A percentile compares a stretch with the other conserved stretches of the same genome.
Evolutionary conservation across 2,113 vertebrate genomes (phyloP).

Genomic region (Neoarius graeffei): DNA sequence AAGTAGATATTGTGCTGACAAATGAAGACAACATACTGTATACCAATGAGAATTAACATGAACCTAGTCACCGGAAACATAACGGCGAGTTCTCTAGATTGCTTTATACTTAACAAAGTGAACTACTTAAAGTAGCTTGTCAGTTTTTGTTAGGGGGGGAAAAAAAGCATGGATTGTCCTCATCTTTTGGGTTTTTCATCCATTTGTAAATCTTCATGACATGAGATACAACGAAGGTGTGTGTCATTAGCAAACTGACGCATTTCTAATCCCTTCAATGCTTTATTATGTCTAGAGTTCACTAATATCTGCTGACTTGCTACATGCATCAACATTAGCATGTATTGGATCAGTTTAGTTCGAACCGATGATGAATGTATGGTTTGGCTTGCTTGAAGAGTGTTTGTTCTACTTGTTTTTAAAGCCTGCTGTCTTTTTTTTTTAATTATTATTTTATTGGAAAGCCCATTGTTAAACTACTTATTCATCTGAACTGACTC

Average conservation of each 20-base stretch:
- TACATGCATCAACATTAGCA: constrained; percentile 54
- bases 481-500: not conserved
- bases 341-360: constrained; percentile 67
- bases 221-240: constrained; percentile 32
- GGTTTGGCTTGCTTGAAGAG: constrained; percentile 76
- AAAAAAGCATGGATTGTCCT: constrained; percentile 36
- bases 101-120: constrained; percentile 41
- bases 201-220: constrained; percentile 44
- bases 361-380: constrained; percentile 82
- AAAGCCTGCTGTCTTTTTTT: constrained; percentile 35
- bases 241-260: constrained; percentile 27
- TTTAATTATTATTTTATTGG: not conserved
- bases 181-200: constrained; percentile 32
- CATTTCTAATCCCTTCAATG: constrained; percentile 32
- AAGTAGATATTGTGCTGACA: constrained; percentile 55
- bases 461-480: not conserved
- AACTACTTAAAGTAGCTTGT: constrained; percentile 46
- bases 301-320: constrained; percentile 55
- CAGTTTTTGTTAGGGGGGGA: constrained; percentile 14
- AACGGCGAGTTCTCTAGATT: constrained; percentile 25
- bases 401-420: constrained; percentile 45
- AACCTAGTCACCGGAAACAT: constrained; percentile 39
- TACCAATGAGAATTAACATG: constrained; percentile 46
- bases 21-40: constrained; percentile 39
- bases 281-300: constrained; percentile 43